These are phyloP conservation scores for Chrysocyon brachyurus DNA, from an alignment of 2,797 vertebrate genomes.

Conservation along the genomic window DNA sequence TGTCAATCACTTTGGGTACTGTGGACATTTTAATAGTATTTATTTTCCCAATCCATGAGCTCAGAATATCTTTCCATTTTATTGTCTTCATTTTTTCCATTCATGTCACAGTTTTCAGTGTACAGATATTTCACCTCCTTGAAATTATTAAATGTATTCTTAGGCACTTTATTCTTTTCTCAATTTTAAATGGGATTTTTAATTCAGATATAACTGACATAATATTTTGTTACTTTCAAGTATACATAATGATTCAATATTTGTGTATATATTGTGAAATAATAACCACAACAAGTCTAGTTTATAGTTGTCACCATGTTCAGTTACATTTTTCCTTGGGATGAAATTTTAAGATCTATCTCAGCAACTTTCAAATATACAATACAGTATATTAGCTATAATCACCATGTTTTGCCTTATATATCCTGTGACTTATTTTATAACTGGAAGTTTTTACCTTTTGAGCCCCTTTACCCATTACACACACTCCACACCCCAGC, in stretches of 20 bases:
- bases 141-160: not conserved
- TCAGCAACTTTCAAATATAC: not conserved
- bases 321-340: not conserved
- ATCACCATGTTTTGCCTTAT: not conserved
- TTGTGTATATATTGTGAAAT: not conserved
- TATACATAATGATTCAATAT: not conserved
- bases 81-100: not conserved
- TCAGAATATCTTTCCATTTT: not conserved
- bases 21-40: not conserved
- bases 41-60: not conserved
- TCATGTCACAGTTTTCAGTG: not conserved
- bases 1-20: not conserved
- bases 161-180: not conserved
- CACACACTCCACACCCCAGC: not conserved
- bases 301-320: not conserved
- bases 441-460: not conserved
- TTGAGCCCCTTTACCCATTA: not conserved
- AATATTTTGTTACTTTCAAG: not conserved
- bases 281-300: not conserved
- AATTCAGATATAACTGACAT: not conserved
- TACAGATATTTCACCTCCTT: not conserved
- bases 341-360: not conserved
- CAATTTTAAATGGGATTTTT: not conserved
- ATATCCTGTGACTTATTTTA: not conserved
- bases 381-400: not conserved